Base-by-base conservation (phyloP, 2,888 invertebrate species). In the Clunio marinus region DNA sequence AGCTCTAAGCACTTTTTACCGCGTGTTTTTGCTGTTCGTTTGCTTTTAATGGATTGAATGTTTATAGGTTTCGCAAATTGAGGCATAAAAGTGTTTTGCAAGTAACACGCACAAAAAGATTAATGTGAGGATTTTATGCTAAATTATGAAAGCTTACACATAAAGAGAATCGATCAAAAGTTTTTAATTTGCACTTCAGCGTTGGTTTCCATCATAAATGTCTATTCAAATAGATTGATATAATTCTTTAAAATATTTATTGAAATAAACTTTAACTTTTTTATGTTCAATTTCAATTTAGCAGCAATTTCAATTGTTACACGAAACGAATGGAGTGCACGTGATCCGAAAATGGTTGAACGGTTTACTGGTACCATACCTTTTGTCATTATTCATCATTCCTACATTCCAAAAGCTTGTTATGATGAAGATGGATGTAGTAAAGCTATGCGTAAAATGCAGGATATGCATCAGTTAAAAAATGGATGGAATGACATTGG, bases 361-460 rank as follows among this genome's bases (percentile, higher is more conserved):
- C 76, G 79, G 0, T 81, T 88, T 73, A 69, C 73, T 28, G 82
- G 81, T 7, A 87, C 88, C 1, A 85, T 85, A 1, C 84, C 85
- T 0, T 86, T 82, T 75, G 87, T 88, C 51, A 83, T 89, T 70
- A 85, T 89, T 71, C 89, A 89, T 75, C 89, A 89, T 77, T 86
- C 87, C 0, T 86, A 85, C 75, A 77, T 81, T 55, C 87, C 88
- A 0, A 79, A 75, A 0, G 86, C 84, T 7, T 89, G 88, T 75
- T 77, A 78, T 71, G 81, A 79, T 0, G 76, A 77, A 0, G 75
- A 77, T 1, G 77, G 81, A 2, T 89, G 88, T 73, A 77, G 76
- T 59, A 72, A 71, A 1, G 82, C 83, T 17, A 86, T 89, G 87
- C 78, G 81, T 63, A 77, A 78, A 37, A 88, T 89, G 84, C 88